Evolutionary conservation across 30 jellyfish, hydroid and myxozoan species (phyloP), one percentile per base, ranked within the genome.

Genomic region (Hydractinia symbiolongicarpus): DNA sequence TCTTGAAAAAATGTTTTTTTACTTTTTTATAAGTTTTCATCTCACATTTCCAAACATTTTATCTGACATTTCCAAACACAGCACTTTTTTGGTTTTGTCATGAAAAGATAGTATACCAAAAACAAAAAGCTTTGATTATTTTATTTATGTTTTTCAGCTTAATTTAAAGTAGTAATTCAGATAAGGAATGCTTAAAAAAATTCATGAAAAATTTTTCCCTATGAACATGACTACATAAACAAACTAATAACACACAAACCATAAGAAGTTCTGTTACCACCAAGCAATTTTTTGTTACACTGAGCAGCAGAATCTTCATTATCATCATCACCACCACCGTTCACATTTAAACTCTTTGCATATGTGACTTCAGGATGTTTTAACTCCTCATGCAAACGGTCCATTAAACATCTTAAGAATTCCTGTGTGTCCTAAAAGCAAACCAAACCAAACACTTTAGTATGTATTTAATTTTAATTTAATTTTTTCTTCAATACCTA

Each of bases 321-420:
- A 53, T 77, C 82, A 53, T 77, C 40, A 10, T 53, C 56, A 11
- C 56, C 77, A 72, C 53, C 81, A 5, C 53, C 81, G 44, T 30
- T 30, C 19, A 64, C 84, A 13, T 16, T 30, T 19, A 76, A 61
- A 30, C 56, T 79, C 15, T 79, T 20, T 1, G 79, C 69, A 9
- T 68, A 66, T 50, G 60, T 53, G 64, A 67, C 21, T 11, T 80
- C 93, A 4, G 96, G 95, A 44, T 85, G 54, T 76, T 93, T 93
- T 78, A 93, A 79, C 53, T 93, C 98, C 60, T 83, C 95, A 61
- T 93, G 98, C 72, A 93, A 69, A n/a, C 98, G 90, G 72, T 93
- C 98, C 98, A 93, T 93, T 4, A 93, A 16, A 60, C 96, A 93
- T 4, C 98, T 87, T 5, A 93, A 88, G 67, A 93, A 93, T 56